phyloP scores from a whole-genome alignment of 2,113 vertebrate genomes.

The Gallinago undulata region DNA sequence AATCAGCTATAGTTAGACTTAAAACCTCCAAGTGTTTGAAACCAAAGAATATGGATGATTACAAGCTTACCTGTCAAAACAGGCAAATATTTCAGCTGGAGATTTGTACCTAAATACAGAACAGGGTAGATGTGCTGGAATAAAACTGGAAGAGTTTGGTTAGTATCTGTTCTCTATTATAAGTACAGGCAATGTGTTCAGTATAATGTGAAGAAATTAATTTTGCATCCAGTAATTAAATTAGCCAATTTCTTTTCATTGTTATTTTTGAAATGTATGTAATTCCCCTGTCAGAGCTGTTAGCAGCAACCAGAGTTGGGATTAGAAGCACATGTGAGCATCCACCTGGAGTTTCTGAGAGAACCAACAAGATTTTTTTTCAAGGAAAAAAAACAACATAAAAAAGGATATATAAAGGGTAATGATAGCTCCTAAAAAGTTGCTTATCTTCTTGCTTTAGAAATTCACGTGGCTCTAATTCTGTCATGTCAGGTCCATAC shows the following conservation, averaged over 20 bases:
- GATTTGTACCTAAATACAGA: neutral
- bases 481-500: neutral
- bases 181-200: neutral
- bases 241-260: neutral
- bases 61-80: neutral
- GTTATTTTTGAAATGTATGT: neutral
- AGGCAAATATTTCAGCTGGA: neutral
- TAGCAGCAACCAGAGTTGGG: neutral
- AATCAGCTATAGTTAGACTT: neutral
- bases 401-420: neutral
- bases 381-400: accelerated
- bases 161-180: neutral
- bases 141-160: neutral
- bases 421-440: neutral
- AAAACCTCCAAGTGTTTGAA: neutral
- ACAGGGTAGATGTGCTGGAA: neutral
- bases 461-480: neutral
- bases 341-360: neutral
- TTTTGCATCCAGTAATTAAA: neutral
- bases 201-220: neutral
- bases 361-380: neutral
- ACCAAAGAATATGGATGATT: neutral
- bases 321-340: neutral
- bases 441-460: neutral
- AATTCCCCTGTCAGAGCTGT: neutral